Evolutionary conservation across 2,888 invertebrate genomes (phyloP).

Genomic region (Xestia ashworthii): DNA sequence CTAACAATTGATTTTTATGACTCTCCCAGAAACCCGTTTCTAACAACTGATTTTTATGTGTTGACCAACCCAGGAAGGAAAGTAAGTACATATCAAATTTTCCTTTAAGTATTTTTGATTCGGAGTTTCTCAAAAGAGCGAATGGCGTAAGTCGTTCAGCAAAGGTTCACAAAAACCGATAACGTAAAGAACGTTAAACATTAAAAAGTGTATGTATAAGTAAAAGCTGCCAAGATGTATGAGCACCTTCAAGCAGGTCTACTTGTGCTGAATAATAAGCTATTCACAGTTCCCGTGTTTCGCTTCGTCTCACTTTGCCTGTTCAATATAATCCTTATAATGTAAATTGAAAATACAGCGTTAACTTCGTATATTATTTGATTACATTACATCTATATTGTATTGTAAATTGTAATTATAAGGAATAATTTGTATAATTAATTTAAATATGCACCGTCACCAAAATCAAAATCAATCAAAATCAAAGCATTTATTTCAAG

Average conservation of each 20-base stretch:
- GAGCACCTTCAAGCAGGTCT: constrained; percentile 53
- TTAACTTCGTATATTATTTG: constrained; percentile 26
- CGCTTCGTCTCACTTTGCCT: constrained; percentile 50
- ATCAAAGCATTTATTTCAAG: too few species aligned
- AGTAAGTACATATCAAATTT: constrained; percentile 35
- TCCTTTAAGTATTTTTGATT: constrained; percentile 40
- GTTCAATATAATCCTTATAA: constrained; percentile 38
- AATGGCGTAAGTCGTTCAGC: constrained; percentile 20
- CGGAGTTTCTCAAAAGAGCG: constrained; percentile 24
- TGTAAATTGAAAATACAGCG: constrained; percentile 36
- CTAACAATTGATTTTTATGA: constrained; percentile 28
- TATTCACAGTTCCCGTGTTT: constrained; percentile 41
- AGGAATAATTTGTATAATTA: neutral
- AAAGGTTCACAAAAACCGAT: constrained; percentile 54
- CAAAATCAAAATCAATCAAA: too few species aligned
- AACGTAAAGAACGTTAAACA: constrained; percentile 40
- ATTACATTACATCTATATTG: constrained; percentile 30
- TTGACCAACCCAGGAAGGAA: constrained; percentile 40
- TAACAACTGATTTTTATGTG: constrained; percentile 45
- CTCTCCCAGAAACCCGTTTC: constrained; percentile 19
- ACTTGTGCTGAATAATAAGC: constrained; percentile 59
- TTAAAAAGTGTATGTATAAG: constrained; percentile 47
- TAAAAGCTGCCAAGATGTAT: constrained; percentile 45
- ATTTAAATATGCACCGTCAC: neutral
- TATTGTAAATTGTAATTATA: neutral